Evolutionary conservation across 2,113 vertebrate species (phyloP).

Genomic region (Nyctibius bracteatus): DNA sequence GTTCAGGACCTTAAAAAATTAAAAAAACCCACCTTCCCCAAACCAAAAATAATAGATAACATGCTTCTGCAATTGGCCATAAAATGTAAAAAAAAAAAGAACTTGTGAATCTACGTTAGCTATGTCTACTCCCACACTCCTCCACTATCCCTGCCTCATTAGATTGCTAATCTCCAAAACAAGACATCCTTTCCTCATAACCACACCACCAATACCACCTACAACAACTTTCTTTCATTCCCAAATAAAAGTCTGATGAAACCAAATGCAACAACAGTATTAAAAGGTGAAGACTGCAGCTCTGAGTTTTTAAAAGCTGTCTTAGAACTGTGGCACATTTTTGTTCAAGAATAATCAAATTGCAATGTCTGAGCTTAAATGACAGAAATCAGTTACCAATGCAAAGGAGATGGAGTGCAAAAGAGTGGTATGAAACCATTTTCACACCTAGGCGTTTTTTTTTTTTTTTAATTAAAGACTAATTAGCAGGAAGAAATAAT

Average conservation of each 20-base stretch:
- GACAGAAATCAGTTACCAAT: not conserved
- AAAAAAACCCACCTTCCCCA: accelerated
- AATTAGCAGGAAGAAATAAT: not conserved
- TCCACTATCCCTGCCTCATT: not conserved
- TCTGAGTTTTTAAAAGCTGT: not conserved
- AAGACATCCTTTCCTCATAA: not conserved
- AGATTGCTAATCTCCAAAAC: not conserved
- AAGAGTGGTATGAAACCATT: not conserved
- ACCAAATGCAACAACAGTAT: not conserved
- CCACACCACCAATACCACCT: not conserved
- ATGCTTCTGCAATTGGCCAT: not conserved
- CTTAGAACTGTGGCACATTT: not conserved
- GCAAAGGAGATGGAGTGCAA: not conserved
- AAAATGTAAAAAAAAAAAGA: not conserved
- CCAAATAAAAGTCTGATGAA: not conserved
- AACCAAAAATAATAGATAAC: not conserved
- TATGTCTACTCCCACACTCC: not conserved
- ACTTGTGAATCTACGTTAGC: not conserved
- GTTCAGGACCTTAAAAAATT: not conserved
- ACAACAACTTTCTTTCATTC: not conserved
- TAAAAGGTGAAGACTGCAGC: not conserved
- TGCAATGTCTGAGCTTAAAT: not conserved
- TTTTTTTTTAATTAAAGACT: not conserved
- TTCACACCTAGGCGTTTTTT: not conserved
- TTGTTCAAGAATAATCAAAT: not conserved